Conservation (phyloP, 2,113 vertebrate genomes). For the Carassius carassius region DNA sequence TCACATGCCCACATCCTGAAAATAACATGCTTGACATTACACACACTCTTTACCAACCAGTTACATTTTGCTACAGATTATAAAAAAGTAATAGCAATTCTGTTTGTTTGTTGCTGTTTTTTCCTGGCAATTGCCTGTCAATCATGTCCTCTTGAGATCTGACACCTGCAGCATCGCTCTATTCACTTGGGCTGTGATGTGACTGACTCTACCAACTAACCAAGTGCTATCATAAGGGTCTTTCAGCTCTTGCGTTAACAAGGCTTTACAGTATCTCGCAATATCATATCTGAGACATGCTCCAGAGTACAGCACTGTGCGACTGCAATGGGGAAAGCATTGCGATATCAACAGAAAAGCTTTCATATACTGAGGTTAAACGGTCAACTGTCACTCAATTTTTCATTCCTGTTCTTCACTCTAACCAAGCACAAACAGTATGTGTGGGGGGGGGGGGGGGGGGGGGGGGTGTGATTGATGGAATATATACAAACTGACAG, state of each 20-base stretch:
- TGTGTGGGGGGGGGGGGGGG: too few relatives aligned
- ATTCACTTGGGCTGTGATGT: neutral
- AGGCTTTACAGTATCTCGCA: neutral
- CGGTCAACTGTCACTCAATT: neutral
- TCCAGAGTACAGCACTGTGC: neutral
- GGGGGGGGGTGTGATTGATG: too few relatives aligned
- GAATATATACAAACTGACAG: neutral
- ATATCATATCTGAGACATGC: neutral
- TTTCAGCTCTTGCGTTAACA: constrained; percentile 12
- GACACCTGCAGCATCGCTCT: neutral
- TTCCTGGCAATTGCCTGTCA: neutral
- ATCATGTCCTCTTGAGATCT: neutral
- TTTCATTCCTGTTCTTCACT: neutral
- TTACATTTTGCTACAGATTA: neutral
- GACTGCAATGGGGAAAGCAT: neutral
- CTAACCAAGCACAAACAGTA: too few relatives aligned
- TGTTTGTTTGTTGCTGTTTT: constrained; percentile 2
- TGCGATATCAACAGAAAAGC: neutral
- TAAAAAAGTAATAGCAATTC: neutral
- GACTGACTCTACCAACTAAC: constrained; percentile 1
- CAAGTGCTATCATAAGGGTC: neutral
- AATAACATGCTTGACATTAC: neutral
- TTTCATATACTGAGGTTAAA: constrained; percentile 1
- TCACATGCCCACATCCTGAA: neutral
- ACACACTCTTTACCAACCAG: neutral